Evolutionary conservation across 2,888 invertebrate species (phyloP).

Genomic region (Aspidiotus destructor): DNA sequence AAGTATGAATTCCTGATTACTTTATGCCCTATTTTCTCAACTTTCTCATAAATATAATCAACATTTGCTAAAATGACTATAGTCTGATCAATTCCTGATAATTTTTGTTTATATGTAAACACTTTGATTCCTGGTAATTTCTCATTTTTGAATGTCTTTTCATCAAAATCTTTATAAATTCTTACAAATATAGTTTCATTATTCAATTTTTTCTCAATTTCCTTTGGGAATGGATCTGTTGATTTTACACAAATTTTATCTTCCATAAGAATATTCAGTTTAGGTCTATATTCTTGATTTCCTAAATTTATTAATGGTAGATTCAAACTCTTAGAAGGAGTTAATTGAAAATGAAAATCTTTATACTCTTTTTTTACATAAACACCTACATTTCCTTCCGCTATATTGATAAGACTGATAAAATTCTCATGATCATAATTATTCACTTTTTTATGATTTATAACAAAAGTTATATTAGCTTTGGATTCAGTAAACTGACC

Average conservation of each 20-base stretch:
- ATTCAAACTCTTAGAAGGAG: conserved; percentile 6
- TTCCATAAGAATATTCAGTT: conserved; percentile 10
- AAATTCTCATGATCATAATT: background rate
- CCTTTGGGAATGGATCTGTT: conserved; percentile 13
- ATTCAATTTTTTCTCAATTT: conserved; percentile 10
- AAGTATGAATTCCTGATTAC: conserved; percentile 7
- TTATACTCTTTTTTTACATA: conserved; percentile 9
- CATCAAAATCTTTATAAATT: conserved; percentile 4
- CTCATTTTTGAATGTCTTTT: conserved; percentile 8
- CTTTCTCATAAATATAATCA: conserved; percentile 17
- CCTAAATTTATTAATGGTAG: conserved; percentile 12
- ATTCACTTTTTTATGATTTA: conserved; percentile 4
- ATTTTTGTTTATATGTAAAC: conserved; percentile 8
- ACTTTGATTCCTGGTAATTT: conserved; percentile 15
- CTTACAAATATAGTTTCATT: conserved; percentile 2
- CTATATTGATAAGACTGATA: conserved; percentile 7
- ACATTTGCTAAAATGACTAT: conserved; percentile 11
- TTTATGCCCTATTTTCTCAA: conserved; percentile 19
- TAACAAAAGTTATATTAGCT: no score
- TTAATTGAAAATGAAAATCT: conserved; percentile 4
- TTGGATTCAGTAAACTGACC: conserved; percentile 4
- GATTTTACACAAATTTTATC: conserved; percentile 11
- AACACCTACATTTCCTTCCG: conserved; percentile 13
- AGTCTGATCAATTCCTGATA: conserved; percentile 7
- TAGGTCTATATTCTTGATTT: conserved; percentile 15